Evolutionary conservation across 2,797 vertebrate species (phyloP), one percentile per base, ranked within the genome.

Genomic region (Alauda arvensis): DNA sequence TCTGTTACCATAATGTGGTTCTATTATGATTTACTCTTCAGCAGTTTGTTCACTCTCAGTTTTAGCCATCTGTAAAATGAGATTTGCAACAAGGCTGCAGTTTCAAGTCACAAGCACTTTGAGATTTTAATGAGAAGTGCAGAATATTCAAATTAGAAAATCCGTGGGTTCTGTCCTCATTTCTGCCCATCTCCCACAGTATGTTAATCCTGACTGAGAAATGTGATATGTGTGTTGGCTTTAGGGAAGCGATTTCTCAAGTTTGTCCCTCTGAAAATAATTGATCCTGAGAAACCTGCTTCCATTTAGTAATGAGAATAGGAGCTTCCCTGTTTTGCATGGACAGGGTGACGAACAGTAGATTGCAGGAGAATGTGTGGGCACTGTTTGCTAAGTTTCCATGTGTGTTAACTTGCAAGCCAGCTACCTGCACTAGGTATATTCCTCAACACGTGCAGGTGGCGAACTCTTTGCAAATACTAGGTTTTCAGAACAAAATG

Each of bases 41-140:
- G 51, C 43, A 59, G 31, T 82, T 89, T 61, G 23, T 53, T 90
- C 46, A 18, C 16, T 68, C 43, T 72, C 29, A 21, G 20, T 72
- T 88, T 78, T 57, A 91, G 49, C 46, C 12, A 51, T 39, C 15
- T 81, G 46, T 87, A 85, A 77, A 87, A 81, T 43, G 26, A 72
- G 39, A 67, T 45, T 45, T 81, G n/a, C 62, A 67, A 23, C 0
- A 10, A 76, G 66, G 28, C 42, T 62, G 29, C 26, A 14, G 28
- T 67, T 78, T 56, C 60, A 57, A 77, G 28, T 85, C 26, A 42
- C 0, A 21, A 57, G 49, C 33, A 23, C 65, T 90, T 83, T 71
- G 61, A 83, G 46, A n/a, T 49, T 31, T 84, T 67, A 71, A 63
- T 25, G 56, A 74, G 60, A 71, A 67, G 61, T 25, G 20, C 33